Conservation (phyloP, 2,113 vertebrate species). For the Arvicanthis niloticus region DNA sequence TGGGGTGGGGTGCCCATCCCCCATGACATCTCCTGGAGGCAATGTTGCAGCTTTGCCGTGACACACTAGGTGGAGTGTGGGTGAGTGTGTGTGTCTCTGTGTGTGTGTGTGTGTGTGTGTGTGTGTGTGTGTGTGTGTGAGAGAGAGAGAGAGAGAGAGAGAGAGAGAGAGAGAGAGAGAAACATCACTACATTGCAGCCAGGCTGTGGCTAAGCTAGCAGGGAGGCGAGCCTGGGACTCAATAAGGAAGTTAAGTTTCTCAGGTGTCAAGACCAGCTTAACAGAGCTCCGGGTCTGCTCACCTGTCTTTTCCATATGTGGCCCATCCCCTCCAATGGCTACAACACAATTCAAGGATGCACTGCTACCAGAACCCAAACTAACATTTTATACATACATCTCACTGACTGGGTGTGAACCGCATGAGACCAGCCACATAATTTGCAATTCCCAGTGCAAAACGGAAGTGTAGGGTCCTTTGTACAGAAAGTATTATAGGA, state of each 20-base stretch:
- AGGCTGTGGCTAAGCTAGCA: not conserved
- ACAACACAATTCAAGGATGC: not conserved
- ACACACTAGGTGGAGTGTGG: not conserved
- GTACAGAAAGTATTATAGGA: not conserved
- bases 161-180: not conserved
- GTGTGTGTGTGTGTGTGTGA: too few relatives aligned
- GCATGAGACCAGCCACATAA: not conserved
- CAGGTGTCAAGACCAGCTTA: constrained; percentile 8
- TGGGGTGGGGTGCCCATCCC: not conserved
- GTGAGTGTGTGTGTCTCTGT: too few relatives aligned
- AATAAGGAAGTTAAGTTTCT: not conserved
- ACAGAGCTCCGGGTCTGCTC: not conserved
- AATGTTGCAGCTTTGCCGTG: not conserved
- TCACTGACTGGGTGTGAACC: not conserved
- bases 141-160: not conserved
- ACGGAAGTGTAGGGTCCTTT: not conserved
- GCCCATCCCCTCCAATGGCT: not conserved
- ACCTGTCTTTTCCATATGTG: not conserved
- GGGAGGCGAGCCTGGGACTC: not conserved
- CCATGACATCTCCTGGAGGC: not conserved
- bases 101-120: not conserved
- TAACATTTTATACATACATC: not conserved
- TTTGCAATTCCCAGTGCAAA: not conserved
- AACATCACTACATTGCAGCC: not conserved
- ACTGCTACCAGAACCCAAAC: not conserved